phyloP scores from a whole-genome alignment of 2,797 vertebrate species.

The Eutrigla gurnardus region DNA sequence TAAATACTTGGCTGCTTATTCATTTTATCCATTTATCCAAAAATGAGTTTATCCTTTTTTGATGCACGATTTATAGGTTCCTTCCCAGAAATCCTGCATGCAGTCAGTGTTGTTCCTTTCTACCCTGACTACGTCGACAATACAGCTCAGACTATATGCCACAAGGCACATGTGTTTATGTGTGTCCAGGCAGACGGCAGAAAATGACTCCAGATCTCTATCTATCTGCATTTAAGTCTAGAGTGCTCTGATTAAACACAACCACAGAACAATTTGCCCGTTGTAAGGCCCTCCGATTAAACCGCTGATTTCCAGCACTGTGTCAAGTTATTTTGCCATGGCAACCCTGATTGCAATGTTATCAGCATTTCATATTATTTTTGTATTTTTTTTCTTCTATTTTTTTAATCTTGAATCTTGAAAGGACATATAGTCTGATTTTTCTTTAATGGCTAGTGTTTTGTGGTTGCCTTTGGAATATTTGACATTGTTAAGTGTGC shows the following conservation, averaged over 20 bases:
- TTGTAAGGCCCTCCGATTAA: conserved; percentile 74
- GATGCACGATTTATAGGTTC: conserved; percentile 48
- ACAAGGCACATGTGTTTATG: conserved; percentile 83
- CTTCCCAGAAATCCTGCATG: conserved; percentile 44
- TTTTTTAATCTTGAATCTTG: conserved; percentile 24
- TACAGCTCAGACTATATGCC: conserved; percentile 63
- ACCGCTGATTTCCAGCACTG: conserved; percentile 74
- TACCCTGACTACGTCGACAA: conserved; percentile 42
- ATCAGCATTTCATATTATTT: conserved; percentile 57
- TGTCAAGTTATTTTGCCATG: conserved; percentile 77
- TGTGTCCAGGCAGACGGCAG: conserved; percentile 82
- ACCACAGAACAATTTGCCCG: conserved; percentile 78
- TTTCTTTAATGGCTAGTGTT: conserved; percentile 6
- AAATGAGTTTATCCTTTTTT: conserved; percentile 14
- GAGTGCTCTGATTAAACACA: conserved; percentile 82
- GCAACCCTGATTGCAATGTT: conserved; percentile 76
- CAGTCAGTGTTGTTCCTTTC: conserved; percentile 53
- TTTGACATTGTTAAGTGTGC: conserved; percentile 3
- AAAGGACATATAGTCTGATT: conserved; percentile 14
- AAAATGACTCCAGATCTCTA: conserved; percentile 84
- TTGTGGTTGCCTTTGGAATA: conserved; percentile 13
- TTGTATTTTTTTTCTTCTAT: conserved; percentile 21
- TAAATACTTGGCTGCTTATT: conserved; percentile 23
- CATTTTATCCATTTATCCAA: background rate
- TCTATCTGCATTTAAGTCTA: conserved; percentile 79